Evolutionary conservation across 2,113 vertebrate species (phyloP), one percentile per base, ranked within the genome.

Genomic region (Gymnorhina tibicen): DNA sequence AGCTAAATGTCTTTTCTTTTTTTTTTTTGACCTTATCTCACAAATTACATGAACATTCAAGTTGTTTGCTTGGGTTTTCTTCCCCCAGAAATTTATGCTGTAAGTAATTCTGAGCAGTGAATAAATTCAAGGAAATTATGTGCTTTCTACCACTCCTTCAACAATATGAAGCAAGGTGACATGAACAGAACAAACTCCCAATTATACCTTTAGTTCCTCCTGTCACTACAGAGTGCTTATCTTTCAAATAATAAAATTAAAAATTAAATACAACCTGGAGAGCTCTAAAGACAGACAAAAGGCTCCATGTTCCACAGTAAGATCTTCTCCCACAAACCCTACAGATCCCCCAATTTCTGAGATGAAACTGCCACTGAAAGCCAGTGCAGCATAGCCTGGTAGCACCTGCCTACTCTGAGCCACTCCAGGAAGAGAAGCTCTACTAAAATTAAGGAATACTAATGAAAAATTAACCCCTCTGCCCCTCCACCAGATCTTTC

Each of bases 91-190:
- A 94, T 80, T 42, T 66, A 87, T 69, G 63, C 63, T 55, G 32
- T 21, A 28, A 73, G 13, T 84, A 92, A 92, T 81, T 67, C 76
- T 55, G 37, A 92, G 91, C 52, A 84, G 50, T 55, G 68, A 91
- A 70, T 88, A 94, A 87, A 77, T 83, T 74, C 35, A 67, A 90
- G 70, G 49, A 69, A 89, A 85, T 69, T 2, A 87, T 10, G 24
- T 87, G 79, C 50, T 77, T 69, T 68, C 30, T 66, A 52, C 50
- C 66, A 64, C 35, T 78, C 42, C 50, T 93, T 59, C 81, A 76
- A 44, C 20, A 53, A 69, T 10, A 56, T 17, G 55, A 94, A 82
- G 42, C 78, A 73, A 79, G 53, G 77, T 82, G 69, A 95, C 78
- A 79, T 1, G 20, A 62, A 73, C 16, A 58, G 70, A 85, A 87